Evolutionary conservation across 2,888 invertebrate species (phyloP).

Genomic region (Girardia tigrina): DNA sequence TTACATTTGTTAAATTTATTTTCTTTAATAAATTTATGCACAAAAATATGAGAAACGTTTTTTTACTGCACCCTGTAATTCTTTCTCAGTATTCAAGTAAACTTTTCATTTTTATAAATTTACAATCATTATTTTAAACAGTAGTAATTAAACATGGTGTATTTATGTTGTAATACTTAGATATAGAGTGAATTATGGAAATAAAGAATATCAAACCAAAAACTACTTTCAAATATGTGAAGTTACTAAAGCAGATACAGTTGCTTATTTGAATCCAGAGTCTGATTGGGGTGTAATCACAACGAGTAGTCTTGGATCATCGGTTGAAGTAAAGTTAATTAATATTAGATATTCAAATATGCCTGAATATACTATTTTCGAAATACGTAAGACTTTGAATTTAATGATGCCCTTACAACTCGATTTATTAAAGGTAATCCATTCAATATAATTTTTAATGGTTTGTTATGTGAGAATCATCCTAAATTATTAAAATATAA

Average conservation of each 20-base stretch:
- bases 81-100: too few species aligned
- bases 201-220: too few species aligned
- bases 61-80: too few species aligned
- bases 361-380: background rate
- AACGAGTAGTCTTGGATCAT: background rate
- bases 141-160: too few species aligned
- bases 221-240: too few species aligned
- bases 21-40: background rate
- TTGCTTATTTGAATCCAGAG: background rate
- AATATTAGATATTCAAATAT: background rate
- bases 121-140: background rate
- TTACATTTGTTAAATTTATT: too few species aligned
- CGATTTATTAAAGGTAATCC: background rate
- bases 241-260: background rate
- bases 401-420: background rate
- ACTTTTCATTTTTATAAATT: background rate
- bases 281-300: background rate
- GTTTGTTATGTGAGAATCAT: background rate
- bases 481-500: background rate
- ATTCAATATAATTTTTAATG: background rate
- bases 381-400: background rate
- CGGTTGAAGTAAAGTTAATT: background rate
- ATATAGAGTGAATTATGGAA: background rate
- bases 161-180: background rate
- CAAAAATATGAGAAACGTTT: background rate